Percentiles rank a stretch among this genome's conserved stretches.
phyloP scores from a whole-genome alignment of 2,888 invertebrate species.

The Drosophila emarginata region DNA sequence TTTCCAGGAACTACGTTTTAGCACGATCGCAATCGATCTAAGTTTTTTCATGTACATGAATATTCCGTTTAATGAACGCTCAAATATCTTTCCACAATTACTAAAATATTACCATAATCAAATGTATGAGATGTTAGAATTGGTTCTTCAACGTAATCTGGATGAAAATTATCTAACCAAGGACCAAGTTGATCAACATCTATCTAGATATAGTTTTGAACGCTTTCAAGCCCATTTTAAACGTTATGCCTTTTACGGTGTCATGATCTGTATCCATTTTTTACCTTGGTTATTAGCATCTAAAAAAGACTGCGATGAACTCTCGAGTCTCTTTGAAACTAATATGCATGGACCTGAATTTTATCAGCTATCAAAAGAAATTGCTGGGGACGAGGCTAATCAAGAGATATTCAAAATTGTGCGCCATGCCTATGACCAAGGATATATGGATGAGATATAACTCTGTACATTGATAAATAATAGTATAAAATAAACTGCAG shows the following conservation, averaged over 20 bases:
- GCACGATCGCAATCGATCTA: constrained; percentile 78
- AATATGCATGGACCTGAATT: constrained; percentile 77
- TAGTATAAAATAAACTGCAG: background rate
- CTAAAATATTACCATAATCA: constrained; percentile 71
- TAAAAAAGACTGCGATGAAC: constrained; percentile 67
- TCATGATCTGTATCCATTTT: constrained; percentile 79
- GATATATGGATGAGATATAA: constrained; percentile 76
- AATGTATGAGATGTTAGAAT: constrained; percentile 65
- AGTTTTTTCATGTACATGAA: constrained; percentile 81
- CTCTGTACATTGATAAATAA: background rate
- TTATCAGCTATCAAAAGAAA: constrained; percentile 66
- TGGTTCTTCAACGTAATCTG: constrained; percentile 61
- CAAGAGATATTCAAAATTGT: constrained; percentile 69
- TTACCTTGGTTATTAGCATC: constrained; percentile 78
- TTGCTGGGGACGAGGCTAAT: constrained; percentile 79
- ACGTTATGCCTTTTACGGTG: constrained; percentile 80
- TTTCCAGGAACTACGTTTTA: constrained; percentile 81
- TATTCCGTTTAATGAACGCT: constrained; percentile 61
- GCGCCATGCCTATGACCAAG: constrained; percentile 78
- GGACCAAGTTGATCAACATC: constrained; percentile 37
- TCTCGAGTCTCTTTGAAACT: constrained; percentile 74
- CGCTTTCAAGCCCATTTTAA: constrained; percentile 78
- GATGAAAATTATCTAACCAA: constrained; percentile 24
- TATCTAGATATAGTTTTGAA: constrained; percentile 67
- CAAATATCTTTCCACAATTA: constrained; percentile 65